phyloP scores from a whole-genome alignment of 53 echinoderm and acorn worm species.

The Astropecten irregularis region DNA sequence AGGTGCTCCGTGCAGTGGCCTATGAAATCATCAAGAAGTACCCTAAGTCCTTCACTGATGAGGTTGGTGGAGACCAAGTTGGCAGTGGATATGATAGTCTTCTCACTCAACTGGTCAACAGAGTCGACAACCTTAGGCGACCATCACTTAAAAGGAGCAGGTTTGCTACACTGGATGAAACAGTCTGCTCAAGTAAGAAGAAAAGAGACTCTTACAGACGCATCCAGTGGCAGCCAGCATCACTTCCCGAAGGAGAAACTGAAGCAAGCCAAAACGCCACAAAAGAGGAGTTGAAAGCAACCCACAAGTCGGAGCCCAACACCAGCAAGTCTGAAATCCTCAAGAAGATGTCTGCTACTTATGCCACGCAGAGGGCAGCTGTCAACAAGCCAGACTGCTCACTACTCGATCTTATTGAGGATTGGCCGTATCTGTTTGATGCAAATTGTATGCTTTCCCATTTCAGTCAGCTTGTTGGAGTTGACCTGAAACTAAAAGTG shows the following conservation, averaged over 20 bases:
- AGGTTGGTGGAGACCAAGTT: conserved; percentile 38
- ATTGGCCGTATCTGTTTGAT: conserved; percentile 61
- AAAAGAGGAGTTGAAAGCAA: conserved; percentile 45
- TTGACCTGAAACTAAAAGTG: conserved; percentile 45
- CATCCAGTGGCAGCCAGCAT: conserved; percentile 49
- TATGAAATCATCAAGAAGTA: conserved; percentile 15
- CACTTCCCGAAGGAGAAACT: conserved; percentile 42
- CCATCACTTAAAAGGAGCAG: too few species aligned
- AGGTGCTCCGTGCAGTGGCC: conserved; percentile 4
- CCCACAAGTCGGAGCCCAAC: conserved; percentile 10
- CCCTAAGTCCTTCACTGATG: conserved; percentile 44
- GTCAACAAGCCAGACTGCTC: conserved; percentile 43
- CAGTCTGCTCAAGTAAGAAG: neutral
- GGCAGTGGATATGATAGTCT: conserved; percentile 56
- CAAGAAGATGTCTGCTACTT: conserved; percentile 29
- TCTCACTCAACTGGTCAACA: conserved; percentile 51
- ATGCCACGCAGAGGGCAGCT: conserved; percentile 31
- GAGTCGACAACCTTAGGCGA: conserved; percentile 38
- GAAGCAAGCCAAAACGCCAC: conserved; percentile 17
- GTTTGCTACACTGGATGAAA: too few species aligned
- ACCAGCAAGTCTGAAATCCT: conserved; percentile 6
- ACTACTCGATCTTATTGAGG: conserved; percentile 34
- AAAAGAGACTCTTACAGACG: conserved; percentile 54
- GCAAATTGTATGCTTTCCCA: conserved; percentile 45
- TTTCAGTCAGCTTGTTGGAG: conserved; percentile 52